Percentiles rank a stretch among this genome's conserved stretches.
Conservation (phyloP, 1,140 invertebrate genomes). For the Euura saliciscinereae region DNA sequence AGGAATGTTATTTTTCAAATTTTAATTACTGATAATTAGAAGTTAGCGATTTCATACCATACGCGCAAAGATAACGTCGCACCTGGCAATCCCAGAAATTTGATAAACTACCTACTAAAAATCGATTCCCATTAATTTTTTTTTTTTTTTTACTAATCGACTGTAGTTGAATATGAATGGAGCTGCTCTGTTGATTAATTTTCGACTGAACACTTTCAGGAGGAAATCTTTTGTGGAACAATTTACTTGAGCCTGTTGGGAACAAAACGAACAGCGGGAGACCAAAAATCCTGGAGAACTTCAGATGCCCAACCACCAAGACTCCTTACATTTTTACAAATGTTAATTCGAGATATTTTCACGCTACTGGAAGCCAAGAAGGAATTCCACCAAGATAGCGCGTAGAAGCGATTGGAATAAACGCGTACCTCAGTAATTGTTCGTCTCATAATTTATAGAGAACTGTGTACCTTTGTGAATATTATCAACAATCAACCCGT, state of each 20-base stretch:
- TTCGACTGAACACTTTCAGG: conserved; percentile 52
- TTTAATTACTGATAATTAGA: too few relatives aligned
- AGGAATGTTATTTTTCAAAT: too few relatives aligned
- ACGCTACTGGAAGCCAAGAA: conserved; percentile 58
- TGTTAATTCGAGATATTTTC: conserved; percentile 65
- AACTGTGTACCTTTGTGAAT: not conserved
- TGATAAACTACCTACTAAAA: too few relatives aligned
- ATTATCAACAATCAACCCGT: not conserved
- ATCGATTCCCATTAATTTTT: conserved; percentile 20
- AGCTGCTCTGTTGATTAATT: not conserved
- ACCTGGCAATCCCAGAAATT: too few relatives aligned
- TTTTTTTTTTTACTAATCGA: conserved; percentile 11
- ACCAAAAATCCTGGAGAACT: conserved; percentile 64
- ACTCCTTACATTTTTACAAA: conserved; percentile 73
- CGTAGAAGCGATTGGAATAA: not conserved
- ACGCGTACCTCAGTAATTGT: not conserved
- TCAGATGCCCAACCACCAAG: conserved; percentile 64
- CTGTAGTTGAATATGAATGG: not conserved
- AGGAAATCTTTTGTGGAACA: conserved; percentile 77
- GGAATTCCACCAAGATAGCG: conserved; percentile 28
- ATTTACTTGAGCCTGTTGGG: conserved; percentile 73
- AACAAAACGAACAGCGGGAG: conserved; percentile 65
- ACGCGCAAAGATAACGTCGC: too few relatives aligned
- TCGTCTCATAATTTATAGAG: not conserved
- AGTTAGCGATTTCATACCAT: too few relatives aligned